A percentile compares a stretch with the other conserved stretches of the same genome.
Conservation (phyloP, 2,113 vertebrate genomes). For the Equus przewalskii region DNA sequence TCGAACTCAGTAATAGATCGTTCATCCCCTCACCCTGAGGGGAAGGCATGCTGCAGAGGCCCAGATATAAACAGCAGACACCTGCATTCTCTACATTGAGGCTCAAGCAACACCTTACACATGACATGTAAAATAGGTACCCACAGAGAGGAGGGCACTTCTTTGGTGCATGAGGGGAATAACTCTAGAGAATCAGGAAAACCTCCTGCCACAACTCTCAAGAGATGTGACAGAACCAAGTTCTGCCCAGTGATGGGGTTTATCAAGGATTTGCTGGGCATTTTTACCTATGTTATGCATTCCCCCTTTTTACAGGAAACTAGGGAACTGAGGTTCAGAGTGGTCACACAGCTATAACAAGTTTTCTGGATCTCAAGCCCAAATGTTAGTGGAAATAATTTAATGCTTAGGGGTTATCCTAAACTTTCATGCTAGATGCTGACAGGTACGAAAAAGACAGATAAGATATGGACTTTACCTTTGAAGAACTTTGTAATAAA, state of each 20-base stretch:
- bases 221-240: neutral
- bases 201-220: neutral
- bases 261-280: neutral
- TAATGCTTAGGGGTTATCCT: neutral
- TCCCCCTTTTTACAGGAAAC: neutral
- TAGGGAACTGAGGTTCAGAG: neutral
- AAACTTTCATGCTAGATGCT: neutral
- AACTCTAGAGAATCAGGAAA: neutral
- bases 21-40: neutral
- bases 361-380: neutral
- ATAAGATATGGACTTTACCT: neutral
- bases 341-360: neutral
- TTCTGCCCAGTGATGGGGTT: neutral
- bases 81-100: neutral
- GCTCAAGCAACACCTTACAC: neutral
- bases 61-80: neutral
- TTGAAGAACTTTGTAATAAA: neutral
- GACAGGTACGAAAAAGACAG: conserved; percentile 27
- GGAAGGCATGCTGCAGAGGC: neutral
- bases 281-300: neutral
- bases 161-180: neutral
- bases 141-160: neutral
- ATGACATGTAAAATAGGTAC: fast-evolving
- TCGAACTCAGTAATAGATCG: neutral
- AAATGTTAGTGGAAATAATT: neutral